These are phyloP conservation scores for Novumbra hubbsi DNA, from an alignment of 2,797 vertebrate genomes.

Conservation along the genomic window DNA sequence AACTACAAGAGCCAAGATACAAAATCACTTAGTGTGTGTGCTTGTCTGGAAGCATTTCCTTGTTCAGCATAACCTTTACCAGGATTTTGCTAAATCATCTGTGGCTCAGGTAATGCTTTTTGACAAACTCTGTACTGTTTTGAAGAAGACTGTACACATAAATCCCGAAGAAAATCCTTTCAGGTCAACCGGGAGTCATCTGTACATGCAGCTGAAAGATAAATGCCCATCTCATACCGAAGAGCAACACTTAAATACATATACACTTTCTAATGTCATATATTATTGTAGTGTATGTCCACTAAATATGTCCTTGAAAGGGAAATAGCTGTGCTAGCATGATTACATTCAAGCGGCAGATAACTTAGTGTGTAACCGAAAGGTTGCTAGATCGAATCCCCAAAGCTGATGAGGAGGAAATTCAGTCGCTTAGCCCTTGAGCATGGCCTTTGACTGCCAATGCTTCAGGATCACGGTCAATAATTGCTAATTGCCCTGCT, in stretches of 20 bases:
- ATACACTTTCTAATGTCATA: not conserved
- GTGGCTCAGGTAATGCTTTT: constrained; percentile 23
- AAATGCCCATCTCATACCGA: not conserved
- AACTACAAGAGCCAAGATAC: not conserved
- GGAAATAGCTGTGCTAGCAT: too few species aligned
- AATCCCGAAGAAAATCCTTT: not conserved
- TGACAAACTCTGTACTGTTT: constrained; percentile 25
- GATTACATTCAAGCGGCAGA: too few species aligned
- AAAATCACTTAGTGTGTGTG: not conserved
- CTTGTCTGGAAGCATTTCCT: not conserved
- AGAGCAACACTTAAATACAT: not conserved
- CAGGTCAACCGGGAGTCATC: constrained; percentile 47
- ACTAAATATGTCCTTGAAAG: not conserved
- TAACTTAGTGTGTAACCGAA: too few species aligned
- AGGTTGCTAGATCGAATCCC: too few species aligned
- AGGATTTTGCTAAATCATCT: constrained; percentile 27
- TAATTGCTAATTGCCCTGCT: too few species aligned
- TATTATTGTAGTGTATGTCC: not conserved
- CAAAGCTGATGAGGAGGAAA: too few species aligned
- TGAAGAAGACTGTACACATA: not conserved
- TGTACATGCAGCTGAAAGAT: constrained; percentile 13
- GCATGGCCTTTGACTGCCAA: too few species aligned
- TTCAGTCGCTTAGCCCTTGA: too few species aligned
- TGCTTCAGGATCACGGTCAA: too few species aligned
- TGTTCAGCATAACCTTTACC: not conserved